These are phyloP conservation scores for Pycnonotus jocosus DNA, from an alignment of 2,113 vertebrate species.

Conservation along the genomic window DNA sequence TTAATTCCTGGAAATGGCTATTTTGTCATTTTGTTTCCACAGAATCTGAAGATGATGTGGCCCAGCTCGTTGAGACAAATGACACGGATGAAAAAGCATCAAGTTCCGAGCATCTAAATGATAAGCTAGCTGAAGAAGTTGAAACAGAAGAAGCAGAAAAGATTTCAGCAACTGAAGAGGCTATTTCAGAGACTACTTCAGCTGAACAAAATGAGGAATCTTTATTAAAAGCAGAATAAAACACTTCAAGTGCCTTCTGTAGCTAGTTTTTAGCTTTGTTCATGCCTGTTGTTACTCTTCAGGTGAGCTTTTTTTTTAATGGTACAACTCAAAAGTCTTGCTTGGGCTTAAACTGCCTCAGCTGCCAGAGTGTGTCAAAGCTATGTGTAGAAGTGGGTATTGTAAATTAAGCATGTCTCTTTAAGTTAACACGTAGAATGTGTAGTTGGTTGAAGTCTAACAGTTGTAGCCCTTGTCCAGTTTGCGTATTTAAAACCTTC, in stretches of 20 bases:
- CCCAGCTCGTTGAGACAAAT: conserved; percentile 15
- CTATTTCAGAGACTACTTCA: neutral
- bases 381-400: conserved; percentile 19
- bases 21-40: neutral
- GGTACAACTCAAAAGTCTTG: conserved; percentile 29
- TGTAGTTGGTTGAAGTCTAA: conserved; percentile 58
- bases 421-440: conserved; percentile 39
- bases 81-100: conserved; percentile 35
- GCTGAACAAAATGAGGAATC: conserved; percentile 79
- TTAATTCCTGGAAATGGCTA: conserved; percentile 11
- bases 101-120: conserved; percentile 46
- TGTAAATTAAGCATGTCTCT: conserved; percentile 53
- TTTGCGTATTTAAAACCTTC: conserved; percentile 43
- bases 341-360: conserved; percentile 66
- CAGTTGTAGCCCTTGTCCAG: conserved; percentile 32
- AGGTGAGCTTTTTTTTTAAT: conserved; percentile 60
- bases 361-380: conserved; percentile 50
- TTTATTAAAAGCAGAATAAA: conserved; percentile 84
- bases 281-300: conserved; percentile 69
- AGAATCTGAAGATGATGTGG: conserved; percentile 61
- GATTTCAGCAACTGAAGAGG: conserved; percentile 15
- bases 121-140: conserved; percentile 31
- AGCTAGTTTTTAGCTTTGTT: conserved; percentile 72
- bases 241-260: conserved; percentile 70
- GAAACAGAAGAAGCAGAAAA: conserved; percentile 57